phyloP scores from a whole-genome alignment of 1,140 invertebrate species.

The Ips nitidus region DNA sequence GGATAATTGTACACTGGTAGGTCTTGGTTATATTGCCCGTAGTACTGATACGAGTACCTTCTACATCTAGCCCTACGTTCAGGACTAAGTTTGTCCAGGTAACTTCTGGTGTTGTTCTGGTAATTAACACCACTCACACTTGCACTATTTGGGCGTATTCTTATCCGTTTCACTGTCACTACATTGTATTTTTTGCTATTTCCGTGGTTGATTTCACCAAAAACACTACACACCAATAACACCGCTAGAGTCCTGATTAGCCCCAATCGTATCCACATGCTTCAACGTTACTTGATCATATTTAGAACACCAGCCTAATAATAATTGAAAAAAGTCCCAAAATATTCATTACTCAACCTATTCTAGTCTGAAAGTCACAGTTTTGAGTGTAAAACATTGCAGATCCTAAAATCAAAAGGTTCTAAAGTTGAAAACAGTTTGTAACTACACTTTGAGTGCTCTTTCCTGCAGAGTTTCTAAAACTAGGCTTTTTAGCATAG shows the following conservation, averaged over 20 bases:
- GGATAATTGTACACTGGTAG: slow-evolving; percentile 13
- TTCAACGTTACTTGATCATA: background rate
- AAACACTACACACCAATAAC: background rate
- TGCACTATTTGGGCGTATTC: slow-evolving; percentile 2
- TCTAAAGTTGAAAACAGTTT: too few species aligned
- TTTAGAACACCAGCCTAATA: too few species aligned
- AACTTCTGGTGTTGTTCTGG: slow-evolving; percentile 3
- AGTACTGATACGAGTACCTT: slow-evolving; percentile 34
- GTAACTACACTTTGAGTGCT: too few species aligned
- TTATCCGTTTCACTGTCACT: slow-evolving; percentile 23
- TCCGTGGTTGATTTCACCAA: background rate
- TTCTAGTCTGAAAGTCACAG: too few species aligned
- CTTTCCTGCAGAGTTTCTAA: too few species aligned
- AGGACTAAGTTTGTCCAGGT: background rate
- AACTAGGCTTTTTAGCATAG: too few species aligned
- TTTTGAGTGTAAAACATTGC: too few species aligned
- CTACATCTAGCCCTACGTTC: slow-evolving; percentile 21
- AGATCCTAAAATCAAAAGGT: too few species aligned
- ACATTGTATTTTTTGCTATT: slow-evolving; percentile 1
- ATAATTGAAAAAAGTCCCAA: too few species aligned
- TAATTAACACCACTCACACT: background rate
- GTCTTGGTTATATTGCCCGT: slow-evolving; percentile 16
- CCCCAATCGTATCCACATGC: slow-evolving; percentile 22
- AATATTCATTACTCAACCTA: too few species aligned
- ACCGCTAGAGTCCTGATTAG: slow-evolving; percentile 2